Base-by-base conservation (phyloP, 2,888 invertebrate species). In the Anticlea derivata region DNA sequence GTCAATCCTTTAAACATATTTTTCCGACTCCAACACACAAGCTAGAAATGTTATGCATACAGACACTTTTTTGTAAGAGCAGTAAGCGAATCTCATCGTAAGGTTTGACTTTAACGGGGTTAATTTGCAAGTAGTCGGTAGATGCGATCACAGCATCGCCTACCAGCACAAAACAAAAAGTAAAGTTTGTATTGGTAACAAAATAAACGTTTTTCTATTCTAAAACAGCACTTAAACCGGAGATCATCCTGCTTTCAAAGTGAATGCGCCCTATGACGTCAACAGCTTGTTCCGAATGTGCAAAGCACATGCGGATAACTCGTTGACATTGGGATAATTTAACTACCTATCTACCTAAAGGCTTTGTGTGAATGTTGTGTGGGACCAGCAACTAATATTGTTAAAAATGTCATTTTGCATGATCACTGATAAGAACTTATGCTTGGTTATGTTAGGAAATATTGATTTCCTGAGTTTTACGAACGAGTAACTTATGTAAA, bases 251-350 rank as follows among this genome's bases (percentile, higher is more conserved):
- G 39, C 27, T 40, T 47, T 33, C 24, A 22, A 12, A 22, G 17
- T 33, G 10, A 38, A 50, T 40, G 30, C 48, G 54, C 39, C 43
- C 41, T 50, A 49, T 60, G 61, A 61, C 61, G 60, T 54, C 53
- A 52, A 46, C 44, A 26, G 46, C 23, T 35, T 20, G 45, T 27
- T 45, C 26, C 24, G 38, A 55, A 55, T 55, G 53, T 57, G 57
- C 50, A 53, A 40, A 44, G 50, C 61, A 59, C 46, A 45, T 61
- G 51, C 23, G 45, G 46, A 27, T 45, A 45, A 68, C 69, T 54
- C 60, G 70, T 68, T 67, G 71, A 70, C 74, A 73, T 69, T 70
- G 68, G 58, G 55, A 63, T 60, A 37, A 60, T 61, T 50, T 43
- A 43, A 37, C 38, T 26, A 47, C 11, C 3, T 22, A 39, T 20